Percentiles rank a stretch among this genome's conserved stretches.
Conservation (phyloP, 35 echinoderm and acorn worm genomes). For the Apostichopus parvimensis region DNA sequence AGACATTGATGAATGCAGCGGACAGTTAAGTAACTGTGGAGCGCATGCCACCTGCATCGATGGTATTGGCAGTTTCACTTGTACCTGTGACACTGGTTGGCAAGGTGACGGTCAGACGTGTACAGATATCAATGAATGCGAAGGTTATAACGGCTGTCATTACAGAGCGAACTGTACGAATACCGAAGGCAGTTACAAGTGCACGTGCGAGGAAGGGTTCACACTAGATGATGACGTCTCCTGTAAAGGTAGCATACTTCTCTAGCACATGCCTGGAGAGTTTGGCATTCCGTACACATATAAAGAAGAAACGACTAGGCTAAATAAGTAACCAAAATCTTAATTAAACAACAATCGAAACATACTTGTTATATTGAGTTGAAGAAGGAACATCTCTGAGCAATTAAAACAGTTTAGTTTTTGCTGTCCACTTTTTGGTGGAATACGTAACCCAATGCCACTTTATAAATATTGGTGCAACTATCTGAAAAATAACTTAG, state of each 20-base stretch:
- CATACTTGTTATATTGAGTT: too few relatives aligned
- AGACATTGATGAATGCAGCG: constrained; percentile 77
- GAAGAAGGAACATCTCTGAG: too few relatives aligned
- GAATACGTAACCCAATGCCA: too few relatives aligned
- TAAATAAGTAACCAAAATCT: too few relatives aligned
- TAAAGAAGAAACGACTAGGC: too few relatives aligned
- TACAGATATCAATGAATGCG: constrained; percentile 60
- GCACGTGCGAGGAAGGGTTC: constrained; percentile 54
- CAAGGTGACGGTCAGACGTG: constrained; percentile 44
- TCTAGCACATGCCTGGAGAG: too few relatives aligned
- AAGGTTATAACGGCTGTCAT: constrained; percentile 28
- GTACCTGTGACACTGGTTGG: constrained; percentile 58
- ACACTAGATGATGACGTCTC: neutral
- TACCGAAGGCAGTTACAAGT: constrained; percentile 53
- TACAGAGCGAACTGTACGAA: constrained; percentile 45
- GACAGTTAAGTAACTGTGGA: constrained; percentile 26
- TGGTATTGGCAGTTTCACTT: constrained; percentile 53
- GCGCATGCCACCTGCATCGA: constrained; percentile 63
- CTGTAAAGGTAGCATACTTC: neutral
- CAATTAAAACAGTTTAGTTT: too few relatives aligned
- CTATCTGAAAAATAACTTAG: too few relatives aligned
- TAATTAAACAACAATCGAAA: too few relatives aligned
- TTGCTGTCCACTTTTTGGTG: too few relatives aligned
- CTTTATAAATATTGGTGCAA: too few relatives aligned
- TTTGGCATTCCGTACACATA: too few relatives aligned